These are phyloP conservation scores for Acyrthosiphon pisum DNA, from an alignment of 1,140 invertebrate species.

Conservation along the genomic window DNA sequence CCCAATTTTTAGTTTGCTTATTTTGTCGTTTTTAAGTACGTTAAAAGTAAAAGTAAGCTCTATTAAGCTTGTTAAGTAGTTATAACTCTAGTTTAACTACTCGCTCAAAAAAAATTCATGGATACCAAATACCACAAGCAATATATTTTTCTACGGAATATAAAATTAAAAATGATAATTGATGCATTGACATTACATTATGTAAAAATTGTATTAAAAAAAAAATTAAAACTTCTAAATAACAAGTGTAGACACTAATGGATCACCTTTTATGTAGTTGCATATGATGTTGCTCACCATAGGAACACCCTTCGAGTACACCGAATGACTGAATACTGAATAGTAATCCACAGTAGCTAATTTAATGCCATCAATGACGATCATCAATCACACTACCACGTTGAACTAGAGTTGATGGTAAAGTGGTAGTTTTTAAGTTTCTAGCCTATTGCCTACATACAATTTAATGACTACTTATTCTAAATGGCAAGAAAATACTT, in stretches of 20 bases:
- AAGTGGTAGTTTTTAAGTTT: background rate
- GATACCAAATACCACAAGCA: too few relatives aligned
- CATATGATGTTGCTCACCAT: background rate
- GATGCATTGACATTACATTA: background rate
- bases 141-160: too few relatives aligned
- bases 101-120: too few relatives aligned
- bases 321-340: background rate
- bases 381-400: background rate
- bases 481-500: background rate
- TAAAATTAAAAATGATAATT: too few relatives aligned
- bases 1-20: too few relatives aligned
- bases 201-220: background rate
- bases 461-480: background rate
- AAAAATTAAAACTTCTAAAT: background rate
- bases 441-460: background rate
- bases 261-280: background rate
- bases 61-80: too few relatives aligned
- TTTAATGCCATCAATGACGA: slow-evolving; percentile 3
- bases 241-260: background rate
- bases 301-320: background rate
- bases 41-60: too few relatives aligned
- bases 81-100: too few relatives aligned
- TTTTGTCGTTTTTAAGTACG: too few relatives aligned
- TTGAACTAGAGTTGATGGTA: background rate
- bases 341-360: background rate